Conservation (phyloP, 2,113 vertebrate genomes). For the Hydrolagus affinis region DNA sequence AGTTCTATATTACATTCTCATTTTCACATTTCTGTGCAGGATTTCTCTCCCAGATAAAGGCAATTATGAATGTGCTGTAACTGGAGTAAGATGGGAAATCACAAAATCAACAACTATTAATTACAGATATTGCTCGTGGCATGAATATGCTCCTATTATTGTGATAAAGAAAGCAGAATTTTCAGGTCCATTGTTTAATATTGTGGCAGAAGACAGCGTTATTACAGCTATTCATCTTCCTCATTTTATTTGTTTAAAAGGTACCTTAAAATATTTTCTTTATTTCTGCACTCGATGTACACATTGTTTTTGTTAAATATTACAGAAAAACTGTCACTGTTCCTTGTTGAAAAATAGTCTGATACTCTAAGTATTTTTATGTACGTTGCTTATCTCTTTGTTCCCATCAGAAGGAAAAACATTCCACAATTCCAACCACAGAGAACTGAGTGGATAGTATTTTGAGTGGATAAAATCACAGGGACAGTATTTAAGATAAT, state of each 20-base stretch:
- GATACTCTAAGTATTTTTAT: too few species aligned
- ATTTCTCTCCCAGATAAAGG: constrained; percentile 23
- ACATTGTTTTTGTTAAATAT: too few species aligned
- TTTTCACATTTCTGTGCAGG: neutral
- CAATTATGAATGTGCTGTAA: constrained; percentile 19
- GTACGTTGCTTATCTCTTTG: too few species aligned
- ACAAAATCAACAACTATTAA: constrained; percentile 7
- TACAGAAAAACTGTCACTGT: too few species aligned
- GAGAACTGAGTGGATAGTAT: too few species aligned
- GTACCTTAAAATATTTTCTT: neutral
- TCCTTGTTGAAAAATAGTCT: too few species aligned
- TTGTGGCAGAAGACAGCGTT: constrained; percentile 7
- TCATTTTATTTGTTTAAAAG: constrained; percentile 31
- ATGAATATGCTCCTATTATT: constrained; percentile 26
- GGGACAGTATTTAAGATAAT: too few species aligned
- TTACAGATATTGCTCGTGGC: constrained; percentile 28
- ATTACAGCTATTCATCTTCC: constrained; percentile 23
- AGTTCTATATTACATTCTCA: neutral
- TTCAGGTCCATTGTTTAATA: constrained; percentile 27
- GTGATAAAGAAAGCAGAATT: constrained; percentile 17
- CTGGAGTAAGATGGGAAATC: constrained; percentile 32
- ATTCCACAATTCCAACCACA: too few species aligned
- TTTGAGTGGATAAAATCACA: too few species aligned
- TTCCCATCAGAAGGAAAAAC: too few species aligned
- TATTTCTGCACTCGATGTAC: neutral